A percentile compares a stretch with the other conserved stretches of the same genome.
Conservation (phyloP, 1,140 invertebrate species). For the Atta colombica region DNA sequence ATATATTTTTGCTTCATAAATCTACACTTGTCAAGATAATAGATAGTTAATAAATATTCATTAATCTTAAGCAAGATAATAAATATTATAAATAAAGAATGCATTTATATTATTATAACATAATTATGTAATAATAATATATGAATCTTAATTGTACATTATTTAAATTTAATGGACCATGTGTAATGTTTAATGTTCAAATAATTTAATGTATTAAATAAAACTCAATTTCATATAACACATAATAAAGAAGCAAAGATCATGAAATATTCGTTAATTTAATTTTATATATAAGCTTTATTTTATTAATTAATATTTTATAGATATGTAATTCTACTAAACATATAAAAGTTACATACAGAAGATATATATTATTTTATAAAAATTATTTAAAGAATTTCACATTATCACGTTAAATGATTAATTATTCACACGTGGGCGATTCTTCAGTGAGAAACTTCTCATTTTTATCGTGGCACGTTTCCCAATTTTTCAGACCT, state of each 20-base stretch:
- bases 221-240: neutral
- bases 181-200: neutral
- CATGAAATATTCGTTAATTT: neutral
- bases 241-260: neutral
- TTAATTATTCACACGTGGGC: neutral
- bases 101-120: neutral
- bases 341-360: neutral
- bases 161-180: neutral
- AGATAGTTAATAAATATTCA: too few relatives aligned
- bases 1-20: neutral
- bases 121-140: neutral
- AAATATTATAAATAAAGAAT: constrained; percentile 10
- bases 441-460: neutral
- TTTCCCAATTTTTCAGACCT: neutral
- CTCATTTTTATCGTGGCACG: neutral
- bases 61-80: neutral
- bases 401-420: neutral
- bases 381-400: neutral
- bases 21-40: neutral
- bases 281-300: neutral
- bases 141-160: neutral
- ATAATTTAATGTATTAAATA: neutral
- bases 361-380: neutral
- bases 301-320: constrained; percentile 5
- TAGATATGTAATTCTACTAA: neutral